Conservation (phyloP, 2,888 invertebrate genomes). For the Drosophila helvetica region DNA sequence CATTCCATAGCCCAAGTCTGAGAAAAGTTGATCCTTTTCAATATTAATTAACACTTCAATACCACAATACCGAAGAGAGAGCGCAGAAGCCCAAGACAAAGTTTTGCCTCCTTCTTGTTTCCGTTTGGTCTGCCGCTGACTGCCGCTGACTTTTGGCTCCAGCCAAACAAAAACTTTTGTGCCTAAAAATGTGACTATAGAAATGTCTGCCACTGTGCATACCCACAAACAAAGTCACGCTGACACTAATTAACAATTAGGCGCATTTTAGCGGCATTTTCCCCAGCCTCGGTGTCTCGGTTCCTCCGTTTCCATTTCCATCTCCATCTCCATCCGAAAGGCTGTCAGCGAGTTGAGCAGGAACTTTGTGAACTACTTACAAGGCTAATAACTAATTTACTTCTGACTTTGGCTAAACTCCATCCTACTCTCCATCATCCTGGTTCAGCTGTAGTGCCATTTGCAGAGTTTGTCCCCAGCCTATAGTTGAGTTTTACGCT, state of each 20-base stretch:
- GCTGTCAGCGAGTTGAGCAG: conserved; percentile 35
- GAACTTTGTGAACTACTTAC: conserved; percentile 75
- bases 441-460: conserved; percentile 38
- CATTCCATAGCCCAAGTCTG: conserved; percentile 59
- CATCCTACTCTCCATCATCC: conserved; percentile 17
- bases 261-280: conserved; percentile 72
- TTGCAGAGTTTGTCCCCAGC: conserved; percentile 59
- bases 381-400: conserved; percentile 80
- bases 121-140: conserved; percentile 57
- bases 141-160: conserved; percentile 65
- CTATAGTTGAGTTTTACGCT: conserved; percentile 66
- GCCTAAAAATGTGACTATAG: conserved; percentile 69
- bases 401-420: conserved; percentile 47
- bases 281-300: conserved; percentile 39
- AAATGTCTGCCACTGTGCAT: conserved; percentile 46
- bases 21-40: conserved; percentile 82
- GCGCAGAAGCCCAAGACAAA: conserved; percentile 54
- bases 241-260: conserved; percentile 82
- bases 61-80: conserved; percentile 66
- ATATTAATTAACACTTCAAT: conserved; percentile 83
- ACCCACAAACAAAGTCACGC: conserved; percentile 69
- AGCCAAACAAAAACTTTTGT: conserved; percentile 62
- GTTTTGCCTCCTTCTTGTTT: conserved; percentile 52
- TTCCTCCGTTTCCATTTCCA: background rate
- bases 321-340: conserved; percentile 7